Percentiles rank a stretch among this genome's conserved stretches.
Evolutionary conservation across 2,797 vertebrate genomes (phyloP).

Genomic region (Chiloscyllium punctatum): DNA sequence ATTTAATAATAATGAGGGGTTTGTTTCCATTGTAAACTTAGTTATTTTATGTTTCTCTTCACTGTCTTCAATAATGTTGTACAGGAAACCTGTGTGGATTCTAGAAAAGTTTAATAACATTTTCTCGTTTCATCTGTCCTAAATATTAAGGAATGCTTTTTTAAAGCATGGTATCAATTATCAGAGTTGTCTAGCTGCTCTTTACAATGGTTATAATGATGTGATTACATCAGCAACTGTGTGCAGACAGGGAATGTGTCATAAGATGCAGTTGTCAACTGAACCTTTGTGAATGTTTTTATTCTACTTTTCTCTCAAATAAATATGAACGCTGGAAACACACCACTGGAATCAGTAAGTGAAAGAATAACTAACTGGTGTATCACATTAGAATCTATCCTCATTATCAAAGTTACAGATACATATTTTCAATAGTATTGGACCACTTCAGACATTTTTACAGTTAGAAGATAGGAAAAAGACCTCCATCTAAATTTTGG

Average conservation of each 20-base stretch:
- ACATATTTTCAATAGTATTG: neutral
- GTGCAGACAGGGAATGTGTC: neutral
- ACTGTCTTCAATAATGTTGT: neutral
- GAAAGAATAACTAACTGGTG: neutral
- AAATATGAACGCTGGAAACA: neutral
- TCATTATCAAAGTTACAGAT: neutral
- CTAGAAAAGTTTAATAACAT: neutral
- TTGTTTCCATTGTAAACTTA: neutral
- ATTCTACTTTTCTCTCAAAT: neutral
- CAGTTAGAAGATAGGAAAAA: neutral
- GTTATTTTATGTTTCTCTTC: neutral
- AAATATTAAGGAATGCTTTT: neutral
- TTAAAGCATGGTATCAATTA: neutral
- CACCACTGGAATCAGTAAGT: neutral
- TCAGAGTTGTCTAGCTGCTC: neutral
- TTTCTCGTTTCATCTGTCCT: neutral
- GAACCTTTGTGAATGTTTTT: neutral
- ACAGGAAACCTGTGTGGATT: neutral
- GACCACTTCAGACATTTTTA: neutral
- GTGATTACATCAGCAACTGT: neutral
- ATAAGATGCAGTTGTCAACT: neutral
- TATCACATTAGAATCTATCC: neutral
- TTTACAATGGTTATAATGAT: neutral
- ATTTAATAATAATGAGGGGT: neutral
- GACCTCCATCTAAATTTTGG: neutral